Conservation (phyloP, 2,113 vertebrate species). For the Chionodraco myersi region DNA sequence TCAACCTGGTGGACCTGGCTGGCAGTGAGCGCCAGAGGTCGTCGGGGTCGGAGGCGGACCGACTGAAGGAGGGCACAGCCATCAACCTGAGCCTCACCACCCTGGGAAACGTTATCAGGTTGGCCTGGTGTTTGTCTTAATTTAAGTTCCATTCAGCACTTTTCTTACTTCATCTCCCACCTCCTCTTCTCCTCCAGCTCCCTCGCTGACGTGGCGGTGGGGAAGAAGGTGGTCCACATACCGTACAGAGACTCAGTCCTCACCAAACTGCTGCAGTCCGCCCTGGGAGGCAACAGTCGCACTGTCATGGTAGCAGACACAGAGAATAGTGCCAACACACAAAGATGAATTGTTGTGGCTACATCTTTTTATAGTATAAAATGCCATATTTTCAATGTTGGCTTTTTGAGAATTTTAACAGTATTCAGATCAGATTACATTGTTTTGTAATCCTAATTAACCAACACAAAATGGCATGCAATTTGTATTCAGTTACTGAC, state of each 20-base stretch:
- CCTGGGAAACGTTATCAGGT: constrained; percentile 93
- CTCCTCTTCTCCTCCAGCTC: constrained; percentile 70
- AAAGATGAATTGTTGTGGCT: too few relatives aligned
- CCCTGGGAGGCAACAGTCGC: constrained; percentile 90
- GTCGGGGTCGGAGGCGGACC: constrained; percentile 88
- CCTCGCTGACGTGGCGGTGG: constrained; percentile 86
- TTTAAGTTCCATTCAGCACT: neutral
- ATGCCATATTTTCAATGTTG: too few relatives aligned
- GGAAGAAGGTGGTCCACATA: constrained; percentile 86
- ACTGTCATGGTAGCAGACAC: constrained; percentile 85
- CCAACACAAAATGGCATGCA: too few relatives aligned
- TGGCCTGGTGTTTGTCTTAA: neutral
- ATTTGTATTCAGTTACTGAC: too few relatives aligned
- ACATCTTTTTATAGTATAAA: too few relatives aligned
- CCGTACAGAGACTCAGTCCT: constrained; percentile 91
- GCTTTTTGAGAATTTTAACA: too few relatives aligned
- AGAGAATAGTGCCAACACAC: neutral
- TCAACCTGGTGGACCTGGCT: constrained; percentile 90
- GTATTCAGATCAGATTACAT: too few relatives aligned
- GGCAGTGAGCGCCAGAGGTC: constrained; percentile 90
- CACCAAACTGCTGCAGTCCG: constrained; percentile 90
- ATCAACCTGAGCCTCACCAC: constrained; percentile 92
- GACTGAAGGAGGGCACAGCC: constrained; percentile 88
- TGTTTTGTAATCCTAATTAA: too few relatives aligned
- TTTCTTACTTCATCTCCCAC: neutral